Conservation (phyloP, 2,113 vertebrate genomes). For the Bubo scandiacus region DNA sequence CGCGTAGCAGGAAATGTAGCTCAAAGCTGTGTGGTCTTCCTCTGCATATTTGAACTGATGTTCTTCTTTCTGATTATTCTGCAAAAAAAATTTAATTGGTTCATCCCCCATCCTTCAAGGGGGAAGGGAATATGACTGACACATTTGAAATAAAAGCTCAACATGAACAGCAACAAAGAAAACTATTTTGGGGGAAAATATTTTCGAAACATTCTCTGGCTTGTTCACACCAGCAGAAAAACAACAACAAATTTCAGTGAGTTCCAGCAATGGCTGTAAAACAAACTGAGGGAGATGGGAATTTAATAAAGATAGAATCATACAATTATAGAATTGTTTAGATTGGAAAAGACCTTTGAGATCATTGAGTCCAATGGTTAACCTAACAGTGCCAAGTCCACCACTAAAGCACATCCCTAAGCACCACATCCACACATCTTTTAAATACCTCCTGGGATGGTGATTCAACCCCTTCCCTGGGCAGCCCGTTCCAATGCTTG, state of each 20-base stretch:
- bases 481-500: too few relatives aligned
- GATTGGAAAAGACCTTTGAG: background rate
- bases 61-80: background rate
- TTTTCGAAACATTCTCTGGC: background rate
- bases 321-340: background rate
- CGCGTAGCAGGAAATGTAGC: background rate
- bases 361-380: too few relatives aligned
- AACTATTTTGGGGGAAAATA: accelerated
- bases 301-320: background rate
- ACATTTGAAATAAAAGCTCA: background rate
- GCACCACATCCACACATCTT: too few relatives aligned
- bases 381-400: too few relatives aligned
- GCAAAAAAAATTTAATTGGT: background rate
- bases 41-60: background rate
- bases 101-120: background rate
- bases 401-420: too few relatives aligned
- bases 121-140: background rate
- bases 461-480: background rate
- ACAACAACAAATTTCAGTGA: background rate
- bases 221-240: background rate
- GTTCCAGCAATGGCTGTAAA: background rate
- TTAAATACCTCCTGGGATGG: background rate
- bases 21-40: background rate
- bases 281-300: background rate
- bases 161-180: background rate